Conservation (phyloP, 2,113 vertebrate species). For the Trematocara stigmaticum region DNA sequence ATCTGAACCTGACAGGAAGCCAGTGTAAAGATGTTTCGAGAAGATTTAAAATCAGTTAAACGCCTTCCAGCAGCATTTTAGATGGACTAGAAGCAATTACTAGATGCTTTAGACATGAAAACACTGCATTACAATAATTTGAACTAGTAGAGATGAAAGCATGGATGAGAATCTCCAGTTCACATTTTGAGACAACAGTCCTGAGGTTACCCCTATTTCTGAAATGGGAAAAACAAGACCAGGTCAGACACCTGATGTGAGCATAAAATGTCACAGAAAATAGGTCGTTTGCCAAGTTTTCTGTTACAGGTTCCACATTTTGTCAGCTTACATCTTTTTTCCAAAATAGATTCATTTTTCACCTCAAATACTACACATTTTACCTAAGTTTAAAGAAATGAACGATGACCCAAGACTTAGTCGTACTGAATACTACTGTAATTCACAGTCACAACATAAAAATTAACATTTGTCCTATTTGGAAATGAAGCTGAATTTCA, state of each 20-base stretch:
- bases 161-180: background rate
- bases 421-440: background rate
- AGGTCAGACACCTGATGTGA: background rate
- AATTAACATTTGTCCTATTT: background rate
- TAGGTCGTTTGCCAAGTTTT: background rate
- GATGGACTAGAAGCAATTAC: background rate
- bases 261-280: background rate
- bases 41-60: background rate
- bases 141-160: background rate
- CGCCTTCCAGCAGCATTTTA: background rate
- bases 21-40: background rate
- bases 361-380: background rate
- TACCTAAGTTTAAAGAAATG: background rate
- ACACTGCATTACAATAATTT: background rate
- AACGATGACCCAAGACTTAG: background rate
- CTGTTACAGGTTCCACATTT: background rate
- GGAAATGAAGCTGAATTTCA: background rate
- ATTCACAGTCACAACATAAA: background rate
- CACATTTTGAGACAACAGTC: background rate
- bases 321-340: background rate
- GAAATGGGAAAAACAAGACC: background rate
- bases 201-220: background rate
- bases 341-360: background rate
- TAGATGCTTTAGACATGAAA: background rate
- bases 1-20: background rate